Conservation (phyloP, 2,888 invertebrate genomes). For the Pristionchus fissidentatus region DNA sequence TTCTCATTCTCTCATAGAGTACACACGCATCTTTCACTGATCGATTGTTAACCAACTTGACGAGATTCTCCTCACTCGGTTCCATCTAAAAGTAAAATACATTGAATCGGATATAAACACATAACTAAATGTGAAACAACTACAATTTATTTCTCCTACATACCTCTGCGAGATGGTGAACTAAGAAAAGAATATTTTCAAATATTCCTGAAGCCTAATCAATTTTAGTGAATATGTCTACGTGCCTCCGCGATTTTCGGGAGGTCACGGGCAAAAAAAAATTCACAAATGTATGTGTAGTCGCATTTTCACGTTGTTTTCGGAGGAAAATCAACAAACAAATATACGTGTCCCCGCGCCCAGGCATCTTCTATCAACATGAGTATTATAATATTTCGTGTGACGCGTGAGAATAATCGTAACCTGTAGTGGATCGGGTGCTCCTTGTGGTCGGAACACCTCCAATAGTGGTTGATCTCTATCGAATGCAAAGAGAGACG, state of each 20-base stretch:
- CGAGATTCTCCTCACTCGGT: slow-evolving; percentile 64
- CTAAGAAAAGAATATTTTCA: no score
- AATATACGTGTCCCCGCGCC: no score
- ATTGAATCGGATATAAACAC: background rate
- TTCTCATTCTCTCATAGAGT: slow-evolving; percentile 68
- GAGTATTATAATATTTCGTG: background rate
- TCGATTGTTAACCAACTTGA: slow-evolving; percentile 58
- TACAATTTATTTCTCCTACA: no score
- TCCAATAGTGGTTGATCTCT: slow-evolving; percentile 71
- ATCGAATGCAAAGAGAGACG: slow-evolving; percentile 74
- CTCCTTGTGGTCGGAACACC: slow-evolving; percentile 68
- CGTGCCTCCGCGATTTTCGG: no score
- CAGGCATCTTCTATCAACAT: background rate
- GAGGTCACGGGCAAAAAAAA: no score
- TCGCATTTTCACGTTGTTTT: no score
- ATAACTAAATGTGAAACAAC: background rate
- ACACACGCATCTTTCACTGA: slow-evolving; percentile 65
- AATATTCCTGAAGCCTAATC: no score
- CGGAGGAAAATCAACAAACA: no score
- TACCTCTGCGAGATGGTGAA: no score
- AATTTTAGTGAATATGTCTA: no score
- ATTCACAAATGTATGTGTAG: no score
- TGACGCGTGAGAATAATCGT: background rate
- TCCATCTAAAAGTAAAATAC: slow-evolving; percentile 60
- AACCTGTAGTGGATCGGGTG: slow-evolving; percentile 55